Evolutionary conservation across 2,888 invertebrate genomes (phyloP).

Genomic region (Hydrotaea cyrtoneurina): DNA sequence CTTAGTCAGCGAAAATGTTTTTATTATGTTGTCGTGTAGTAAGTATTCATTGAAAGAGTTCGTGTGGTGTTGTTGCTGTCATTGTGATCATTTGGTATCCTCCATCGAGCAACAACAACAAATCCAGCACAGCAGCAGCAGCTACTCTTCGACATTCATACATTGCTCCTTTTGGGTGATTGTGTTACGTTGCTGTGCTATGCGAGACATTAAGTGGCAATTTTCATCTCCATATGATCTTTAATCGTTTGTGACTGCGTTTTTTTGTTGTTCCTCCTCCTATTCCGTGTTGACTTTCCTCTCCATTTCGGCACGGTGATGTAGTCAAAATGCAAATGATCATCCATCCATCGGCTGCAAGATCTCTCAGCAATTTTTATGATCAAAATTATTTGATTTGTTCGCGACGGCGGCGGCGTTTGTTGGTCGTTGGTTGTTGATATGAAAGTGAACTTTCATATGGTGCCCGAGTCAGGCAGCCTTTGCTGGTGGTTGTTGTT

Average conservation of each 20-base stretch:
- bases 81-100: slow-evolving; percentile 19
- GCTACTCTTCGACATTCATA: neutral
- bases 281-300: neutral
- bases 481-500: neutral
- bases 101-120: neutral
- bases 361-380: slow-evolving; percentile 34
- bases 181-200: slow-evolving; percentile 19
- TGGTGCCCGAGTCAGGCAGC: neutral
- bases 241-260: slow-evolving; percentile 64
- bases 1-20: slow-evolving; percentile 32
- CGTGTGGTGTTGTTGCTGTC: slow-evolving; percentile 30
- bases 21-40: neutral
- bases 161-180: slow-evolving; percentile 21
- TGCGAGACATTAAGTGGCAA: slow-evolving; percentile 49
- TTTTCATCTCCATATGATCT: slow-evolving; percentile 56
- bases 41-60: neutral
- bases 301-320: neutral
- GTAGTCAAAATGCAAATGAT: slow-evolving; percentile 62
- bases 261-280: slow-evolving; percentile 32
- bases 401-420: neutral
- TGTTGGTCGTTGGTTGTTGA: neutral
- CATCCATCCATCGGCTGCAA: slow-evolving; percentile 35
- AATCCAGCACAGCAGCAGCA: neutral
- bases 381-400: slow-evolving; percentile 56
- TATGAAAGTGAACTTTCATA: slow-evolving; percentile 41